These are phyloP conservation scores for Leptopilina myrica DNA, from an alignment of 2,888 invertebrate species.

Conservation along the genomic window DNA sequence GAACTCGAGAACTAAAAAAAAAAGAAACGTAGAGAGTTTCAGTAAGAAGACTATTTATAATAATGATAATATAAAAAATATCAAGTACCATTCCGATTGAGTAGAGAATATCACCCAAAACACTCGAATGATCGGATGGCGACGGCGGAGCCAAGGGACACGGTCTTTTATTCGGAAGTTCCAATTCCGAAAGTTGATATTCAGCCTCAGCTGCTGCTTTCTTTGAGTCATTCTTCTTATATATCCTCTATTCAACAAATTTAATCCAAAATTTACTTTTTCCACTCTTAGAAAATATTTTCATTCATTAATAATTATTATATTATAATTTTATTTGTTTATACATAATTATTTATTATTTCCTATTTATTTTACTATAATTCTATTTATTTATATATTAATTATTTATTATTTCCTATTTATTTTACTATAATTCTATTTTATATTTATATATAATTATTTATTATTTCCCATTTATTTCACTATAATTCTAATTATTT, in stretches of 20 bases:
- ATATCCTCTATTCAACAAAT: slow-evolving; percentile 77
- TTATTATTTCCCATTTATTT: too few species aligned
- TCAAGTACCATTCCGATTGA: slow-evolving; percentile 76
- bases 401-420: too few species aligned
- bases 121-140: slow-evolving; percentile 78
- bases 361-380: too few species aligned
- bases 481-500: too few species aligned
- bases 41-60: neutral
- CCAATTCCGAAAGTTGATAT: slow-evolving; percentile 84
- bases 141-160: slow-evolving; percentile 75
- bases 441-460: too few species aligned
- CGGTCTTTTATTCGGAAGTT: slow-evolving; percentile 82
- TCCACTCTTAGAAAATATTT: too few species aligned
- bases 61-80: slow-evolving; percentile 30
- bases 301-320: too few species aligned
- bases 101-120: slow-evolving; percentile 76
- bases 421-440: too few species aligned
- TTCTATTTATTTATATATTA: too few species aligned
- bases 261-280: too few species aligned
- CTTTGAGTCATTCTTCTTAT: slow-evolving; percentile 79
- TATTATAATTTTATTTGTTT: too few species aligned
- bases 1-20: slow-evolving; percentile 83
- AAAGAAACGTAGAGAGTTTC: slow-evolving; percentile 48
- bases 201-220: slow-evolving; percentile 74
- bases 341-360: too few species aligned